These are phyloP conservation scores for Sicus ferrugineus DNA, from an alignment of 2,888 invertebrate genomes.

Conservation along the genomic window DNA sequence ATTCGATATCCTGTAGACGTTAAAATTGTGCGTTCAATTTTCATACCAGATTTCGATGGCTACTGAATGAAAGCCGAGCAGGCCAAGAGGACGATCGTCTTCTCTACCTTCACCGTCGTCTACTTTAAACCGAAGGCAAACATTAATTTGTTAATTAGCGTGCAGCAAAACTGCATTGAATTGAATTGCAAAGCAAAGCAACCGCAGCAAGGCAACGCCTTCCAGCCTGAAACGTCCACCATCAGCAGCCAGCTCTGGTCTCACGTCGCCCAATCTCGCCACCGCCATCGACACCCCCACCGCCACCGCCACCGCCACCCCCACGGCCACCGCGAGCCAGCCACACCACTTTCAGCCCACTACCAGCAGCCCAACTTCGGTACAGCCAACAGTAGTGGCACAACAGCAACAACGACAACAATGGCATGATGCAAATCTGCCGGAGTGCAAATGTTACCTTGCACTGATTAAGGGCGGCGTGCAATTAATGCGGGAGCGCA, in stretches of 20 bases:
- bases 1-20: too few relatives aligned
- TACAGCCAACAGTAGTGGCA: neutral
- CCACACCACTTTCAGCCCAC: too few relatives aligned
- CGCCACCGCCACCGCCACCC: too few relatives aligned
- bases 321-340: too few relatives aligned
- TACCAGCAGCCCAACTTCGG: neutral
- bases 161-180: constrained; percentile 5
- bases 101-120: too few relatives aligned
- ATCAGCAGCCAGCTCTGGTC: too few relatives aligned
- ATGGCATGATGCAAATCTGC: neutral
- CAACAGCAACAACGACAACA: neutral
- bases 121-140: neutral
- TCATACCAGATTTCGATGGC: too few relatives aligned
- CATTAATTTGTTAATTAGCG: constrained; percentile 14
- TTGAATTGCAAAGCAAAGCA: constrained; percentile 8
- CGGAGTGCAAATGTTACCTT: neutral
- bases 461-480: neutral
- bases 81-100: too few relatives aligned
- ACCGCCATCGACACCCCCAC: too few relatives aligned
- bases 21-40: too few relatives aligned
- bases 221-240: neutral
- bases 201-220: neutral
- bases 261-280: too few relatives aligned
- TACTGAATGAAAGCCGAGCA: too few relatives aligned
- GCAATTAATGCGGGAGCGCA: constrained; percentile 3